Base-by-base conservation (phyloP, 2,113 vertebrate species). In the Rostratula benghalensis region DNA sequence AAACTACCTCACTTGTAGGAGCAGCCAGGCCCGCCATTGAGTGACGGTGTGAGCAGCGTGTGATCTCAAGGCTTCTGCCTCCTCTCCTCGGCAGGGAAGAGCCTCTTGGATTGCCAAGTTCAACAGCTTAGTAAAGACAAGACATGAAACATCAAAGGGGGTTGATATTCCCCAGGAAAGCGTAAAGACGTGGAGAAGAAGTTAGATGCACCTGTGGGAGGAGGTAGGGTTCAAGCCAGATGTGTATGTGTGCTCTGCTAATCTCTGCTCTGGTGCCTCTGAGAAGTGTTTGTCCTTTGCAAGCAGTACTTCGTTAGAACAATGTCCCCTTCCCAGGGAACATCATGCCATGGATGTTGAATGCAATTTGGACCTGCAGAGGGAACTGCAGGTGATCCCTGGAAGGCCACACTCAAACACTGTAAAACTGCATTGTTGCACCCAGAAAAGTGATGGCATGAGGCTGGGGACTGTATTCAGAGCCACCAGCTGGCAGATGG, bases 1-100 rank as follows among this genome's bases (percentile, higher is more conserved):
- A 87, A 73, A 31, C 71, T 6, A 30, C 56, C 79, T 89, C 57
- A 73, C 61, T 48, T 64, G 69, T 51, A 46, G 53, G 50, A 93
- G 39, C 67, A 56, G 0, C 18, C 59, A 63, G 79, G 63, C 39
- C 21, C 3, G 1, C 56, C 33, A 1, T 0, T 0, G 54, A 51
- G 76, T 4, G 31, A 13, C 1, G 1, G 24, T 16, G 53, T 13
- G 59, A 82, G 81, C 65, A 8, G 24, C 1, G 15, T 1, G 14
- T 33, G 56, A 25, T 75, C 78, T 75, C 61, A 23, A n/a, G 75
- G 68, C 50, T 89, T 35, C 57, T 87, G 51, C 60, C 45, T 78
- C 54, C 61, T 69, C 22, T 74, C 35, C 70, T 63, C 0, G 0
- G n/a, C 53, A 59, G 56, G 57, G 60, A 77, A 20, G 30, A 83